Percentiles rank a stretch among this genome's conserved stretches.
Conservation (phyloP, 2,113 vertebrate genomes). For the Capreolus pygargus region DNA sequence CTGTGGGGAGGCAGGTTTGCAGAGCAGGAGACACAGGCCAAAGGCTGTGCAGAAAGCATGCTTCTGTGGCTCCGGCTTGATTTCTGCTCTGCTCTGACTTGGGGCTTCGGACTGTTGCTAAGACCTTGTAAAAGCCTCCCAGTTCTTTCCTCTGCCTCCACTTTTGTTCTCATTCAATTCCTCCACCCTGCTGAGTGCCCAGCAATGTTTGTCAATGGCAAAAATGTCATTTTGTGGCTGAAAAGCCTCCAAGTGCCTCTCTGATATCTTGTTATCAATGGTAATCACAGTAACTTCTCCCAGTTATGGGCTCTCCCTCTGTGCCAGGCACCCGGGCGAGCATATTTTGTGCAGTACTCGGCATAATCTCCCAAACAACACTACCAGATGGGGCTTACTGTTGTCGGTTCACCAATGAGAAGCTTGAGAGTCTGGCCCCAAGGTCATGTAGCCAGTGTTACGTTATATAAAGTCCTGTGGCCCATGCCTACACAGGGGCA, state of each 20-base stretch:
- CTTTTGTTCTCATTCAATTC: neutral
- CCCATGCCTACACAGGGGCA: neutral
- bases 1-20: neutral
- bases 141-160: neutral
- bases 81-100: neutral
- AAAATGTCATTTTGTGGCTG: neutral
- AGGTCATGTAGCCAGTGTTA: neutral
- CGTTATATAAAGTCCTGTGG: fast-evolving
- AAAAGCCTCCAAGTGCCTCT: neutral
- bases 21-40: neutral
- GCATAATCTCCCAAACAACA: neutral
- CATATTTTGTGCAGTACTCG: neutral
- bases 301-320: neutral
- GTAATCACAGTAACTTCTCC: neutral
- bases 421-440: neutral
- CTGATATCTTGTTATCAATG: neutral
- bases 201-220: neutral
- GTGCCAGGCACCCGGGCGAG: neutral
- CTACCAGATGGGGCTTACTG: neutral
- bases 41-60: neutral
- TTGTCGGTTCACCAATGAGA: neutral
- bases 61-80: neutral
- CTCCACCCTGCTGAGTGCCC: neutral
- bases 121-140: neutral
- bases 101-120: neutral